Evolutionary conservation across 2,113 vertebrate genomes (phyloP), one percentile per base, ranked within the genome.

Genomic region (Puffinus mauretanicus): DNA sequence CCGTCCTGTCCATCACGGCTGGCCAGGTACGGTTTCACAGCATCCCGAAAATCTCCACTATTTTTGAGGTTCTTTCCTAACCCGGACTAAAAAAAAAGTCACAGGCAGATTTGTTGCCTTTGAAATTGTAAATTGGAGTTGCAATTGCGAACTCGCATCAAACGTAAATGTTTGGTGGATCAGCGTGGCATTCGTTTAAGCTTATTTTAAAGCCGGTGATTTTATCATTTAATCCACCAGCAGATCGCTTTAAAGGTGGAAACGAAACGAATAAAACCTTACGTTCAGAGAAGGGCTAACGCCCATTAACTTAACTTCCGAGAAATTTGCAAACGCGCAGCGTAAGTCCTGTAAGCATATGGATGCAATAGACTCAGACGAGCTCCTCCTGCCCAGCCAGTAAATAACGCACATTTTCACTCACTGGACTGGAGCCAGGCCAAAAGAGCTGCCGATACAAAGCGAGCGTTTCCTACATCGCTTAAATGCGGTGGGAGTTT

Each of bases 211-310:
- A 97, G 90, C 92, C 86, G 16, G 36, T 6, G 65, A 89, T 92
- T 96, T 95, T 96, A 84, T 89, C 86, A 34, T 96, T 87, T 96
- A 92, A 97, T 94, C 93, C 94, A 13, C 69, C 86, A 4, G 40
- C 77, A 76, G 94, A 89, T 93, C 84, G 11, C 30, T 72, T 95
- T 75, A 84, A 96, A 96, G 78, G 78, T 95, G 88, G 86, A 89
- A 94, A 89, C 51, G 51, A 85, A 96, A 94, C 32, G 66, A 94
- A 91, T 34, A 46, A 90, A 94, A 85, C 40, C 57, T 88, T 3
- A 2, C 25, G 0, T 82, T 91, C 6, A 12, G 77, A 65, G 24
- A 30, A 72, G 52, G 47, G 57, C 73, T 61, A 26, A 36, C 6
- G 22, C 52, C 44, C 66, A 26, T 92, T 62, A 85, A 85, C 42